Evolutionary conservation across 2,888 invertebrate genomes (phyloP).

Genomic region (Apodemia zela): DNA sequence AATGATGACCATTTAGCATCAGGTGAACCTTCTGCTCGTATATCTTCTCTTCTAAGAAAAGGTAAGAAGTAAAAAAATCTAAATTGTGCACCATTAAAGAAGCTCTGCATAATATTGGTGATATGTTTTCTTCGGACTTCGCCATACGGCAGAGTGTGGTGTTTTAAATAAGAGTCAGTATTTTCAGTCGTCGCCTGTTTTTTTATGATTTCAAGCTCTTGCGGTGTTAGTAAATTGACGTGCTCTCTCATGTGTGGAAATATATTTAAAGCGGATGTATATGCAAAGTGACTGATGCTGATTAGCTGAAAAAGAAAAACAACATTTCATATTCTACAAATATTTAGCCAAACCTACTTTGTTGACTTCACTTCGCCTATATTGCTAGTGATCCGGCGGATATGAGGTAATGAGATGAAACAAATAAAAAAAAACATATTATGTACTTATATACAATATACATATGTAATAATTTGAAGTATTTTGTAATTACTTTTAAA

Average conservation of each 20-base stretch:
- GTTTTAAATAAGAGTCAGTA: constrained; percentile 41
- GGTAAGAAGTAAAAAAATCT: too few relatives aligned
- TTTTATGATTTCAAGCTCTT: constrained; percentile 53
- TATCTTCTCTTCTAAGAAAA: too few relatives aligned
- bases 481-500: too few relatives aligned
- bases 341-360: background rate
- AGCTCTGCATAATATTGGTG: constrained; percentile 55
- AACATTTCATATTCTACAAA: constrained; percentile 7
- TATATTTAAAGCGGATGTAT: constrained; percentile 66
- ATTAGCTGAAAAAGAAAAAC: constrained; percentile 50
- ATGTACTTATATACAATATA: too few relatives aligned
- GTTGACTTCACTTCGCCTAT: too few relatives aligned
- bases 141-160: constrained; percentile 34
- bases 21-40: too few relatives aligned
- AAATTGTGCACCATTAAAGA: constrained; percentile 49
- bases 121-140: constrained; percentile 42
- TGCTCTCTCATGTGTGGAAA: constrained; percentile 74
- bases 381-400: too few relatives aligned
- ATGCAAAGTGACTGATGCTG: constrained; percentile 62
- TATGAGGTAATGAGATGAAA: too few relatives aligned
- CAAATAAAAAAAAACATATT: too few relatives aligned
- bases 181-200: constrained; percentile 47
- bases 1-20: too few relatives aligned
- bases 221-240: constrained; percentile 52
- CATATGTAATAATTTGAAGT: too few relatives aligned